Percentiles rank a stretch among this genome's conserved stretches.
Conservation (phyloP, 2,113 vertebrate genomes). For the Callipepla californica region DNA sequence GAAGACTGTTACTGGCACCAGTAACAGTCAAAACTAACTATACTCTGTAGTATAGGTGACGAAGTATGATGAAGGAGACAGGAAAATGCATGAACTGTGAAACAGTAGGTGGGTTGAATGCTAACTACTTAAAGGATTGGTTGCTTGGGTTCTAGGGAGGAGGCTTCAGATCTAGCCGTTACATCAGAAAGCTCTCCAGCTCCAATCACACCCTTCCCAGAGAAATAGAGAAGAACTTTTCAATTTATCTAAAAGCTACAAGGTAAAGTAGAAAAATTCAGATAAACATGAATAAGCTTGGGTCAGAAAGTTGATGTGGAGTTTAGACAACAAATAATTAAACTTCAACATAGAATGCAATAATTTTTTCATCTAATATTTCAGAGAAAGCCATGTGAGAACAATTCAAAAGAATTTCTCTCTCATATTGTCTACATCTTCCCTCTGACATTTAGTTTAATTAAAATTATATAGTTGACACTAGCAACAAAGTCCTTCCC, state of each 20-base stretch:
- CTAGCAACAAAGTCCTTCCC: not conserved
- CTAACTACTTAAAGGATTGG: not conserved
- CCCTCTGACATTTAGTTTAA: not conserved
- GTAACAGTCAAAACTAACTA: not conserved
- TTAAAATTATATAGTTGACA: not conserved
- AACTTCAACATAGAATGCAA: not conserved
- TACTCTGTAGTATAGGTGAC: not conserved
- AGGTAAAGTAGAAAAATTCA: not conserved
- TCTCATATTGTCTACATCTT: not conserved
- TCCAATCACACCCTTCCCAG: not conserved
- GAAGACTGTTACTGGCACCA: not conserved
- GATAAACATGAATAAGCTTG: not conserved
- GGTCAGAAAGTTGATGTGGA: not conserved
- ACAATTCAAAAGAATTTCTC: not conserved
- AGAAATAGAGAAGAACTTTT: not conserved
- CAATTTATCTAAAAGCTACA: not conserved
- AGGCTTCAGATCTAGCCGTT: not conserved
- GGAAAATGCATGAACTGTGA: rapidly evolving
- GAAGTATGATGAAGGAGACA: not conserved
- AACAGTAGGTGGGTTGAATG: not conserved
- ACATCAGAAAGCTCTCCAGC: not conserved
- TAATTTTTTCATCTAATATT: not conserved
- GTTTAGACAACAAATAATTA: not conserved
- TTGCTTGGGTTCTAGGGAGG: not conserved
- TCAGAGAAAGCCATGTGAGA: rapidly evolving